Evolutionary conservation across 37 sponge, comb jelly and placozoan genomes (phyloP).

Genomic region (Oscarella lobularis): DNA sequence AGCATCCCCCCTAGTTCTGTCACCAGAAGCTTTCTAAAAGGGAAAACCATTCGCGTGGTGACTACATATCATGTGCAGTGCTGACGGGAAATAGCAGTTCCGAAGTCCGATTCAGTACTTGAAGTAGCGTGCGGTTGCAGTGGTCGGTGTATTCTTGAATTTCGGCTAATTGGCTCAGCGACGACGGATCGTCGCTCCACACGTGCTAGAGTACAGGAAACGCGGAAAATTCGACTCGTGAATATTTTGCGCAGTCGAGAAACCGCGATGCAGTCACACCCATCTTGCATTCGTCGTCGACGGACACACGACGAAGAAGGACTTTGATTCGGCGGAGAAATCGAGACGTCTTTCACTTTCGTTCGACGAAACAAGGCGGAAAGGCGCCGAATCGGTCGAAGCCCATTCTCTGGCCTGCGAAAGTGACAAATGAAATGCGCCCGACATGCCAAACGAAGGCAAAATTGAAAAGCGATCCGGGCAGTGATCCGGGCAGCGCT

Average conservation of each 20-base stretch:
- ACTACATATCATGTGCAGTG: no score
- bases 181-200: constrained; percentile 49
- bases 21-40: no score
- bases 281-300: no score
- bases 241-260: no score
- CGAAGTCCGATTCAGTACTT: constrained; percentile 12
- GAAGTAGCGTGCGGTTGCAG: constrained; percentile 2
- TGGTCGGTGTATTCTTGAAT: constrained; percentile 24
- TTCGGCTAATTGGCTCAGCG: constrained; percentile 9
- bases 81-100: not conserved
- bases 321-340: not conserved
- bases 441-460: not conserved
- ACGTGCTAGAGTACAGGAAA: constrained; percentile 16
- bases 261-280: no score
- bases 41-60: no score
- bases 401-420: not conserved
- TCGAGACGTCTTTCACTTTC: not conserved
- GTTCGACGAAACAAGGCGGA: not conserved
- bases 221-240: no score
- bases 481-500: not conserved
- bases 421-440: not conserved
- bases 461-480: not conserved
- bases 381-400: not conserved
- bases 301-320: not conserved
- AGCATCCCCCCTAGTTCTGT: not conserved